Base-by-base conservation (phyloP, 2,797 vertebrate species). In the Tamandua tetradactyla region DNA sequence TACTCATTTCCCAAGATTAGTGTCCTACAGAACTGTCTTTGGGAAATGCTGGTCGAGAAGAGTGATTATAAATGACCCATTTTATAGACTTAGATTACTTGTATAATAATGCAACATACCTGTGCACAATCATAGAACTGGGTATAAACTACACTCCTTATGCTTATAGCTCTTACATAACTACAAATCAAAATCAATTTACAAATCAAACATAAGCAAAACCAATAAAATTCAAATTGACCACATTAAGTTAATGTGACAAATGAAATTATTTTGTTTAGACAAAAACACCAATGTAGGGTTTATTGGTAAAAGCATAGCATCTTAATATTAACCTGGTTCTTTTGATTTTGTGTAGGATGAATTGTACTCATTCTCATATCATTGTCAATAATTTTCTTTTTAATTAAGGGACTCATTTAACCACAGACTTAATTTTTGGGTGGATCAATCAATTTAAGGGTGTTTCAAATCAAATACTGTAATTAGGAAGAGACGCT, bases 221-320 rank as follows among this genome's bases (percentile, higher is more conserved):
- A 74, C 40, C 62, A 85, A 89, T 93, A 89, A 93, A 89, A 83
- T 84, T 80, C 42, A 91, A 84, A 95, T 49, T 83, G 87, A 93
- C 72, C 42, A 74, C 27, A 85, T 92, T 81, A 93, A 89, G 68
- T 87, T 90, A 96, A 82, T 75, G 49, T 82, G 81, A 80, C 44
- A 71, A 66, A 42, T 74, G 90, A 75, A 66, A 52, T 30, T 55
- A 7, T 75, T 93, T 94, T 89, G 25, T 94, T 97, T 89, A 86
- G 83, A 20, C n/a, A 75, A 95, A 96, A 93, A 75, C 59, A 14
- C 66, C 87, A 91, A 9, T 22, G 55, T 12, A 13, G 66, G 42
- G 57, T 11, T 76, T 93, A 74, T 75, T 91, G 87, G 78, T 74
- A 94, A 84, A 85, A 85, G 66, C 23, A 35, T 87, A 79, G 18